Percentiles rank a stretch among this genome's conserved stretches.
Evolutionary conservation across 2,888 invertebrate genomes (phyloP).

Genomic region (Hypomecis punctinalis): DNA sequence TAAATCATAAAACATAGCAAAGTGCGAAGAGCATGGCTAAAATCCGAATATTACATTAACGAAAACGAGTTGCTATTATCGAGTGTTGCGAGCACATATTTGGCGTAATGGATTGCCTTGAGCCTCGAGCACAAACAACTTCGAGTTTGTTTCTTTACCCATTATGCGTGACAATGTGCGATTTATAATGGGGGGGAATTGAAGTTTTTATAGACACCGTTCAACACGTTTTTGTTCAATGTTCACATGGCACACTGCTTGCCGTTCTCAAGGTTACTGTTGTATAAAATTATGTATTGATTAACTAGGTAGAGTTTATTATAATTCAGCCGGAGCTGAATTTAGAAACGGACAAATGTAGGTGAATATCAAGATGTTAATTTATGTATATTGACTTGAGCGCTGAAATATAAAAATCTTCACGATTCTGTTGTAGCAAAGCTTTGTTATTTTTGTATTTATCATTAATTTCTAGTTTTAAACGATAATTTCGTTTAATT

Average conservation of each 20-base stretch:
- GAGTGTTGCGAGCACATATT: constrained; percentile 6
- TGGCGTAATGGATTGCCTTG: constrained; percentile 18
- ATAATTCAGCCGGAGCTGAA: neutral
- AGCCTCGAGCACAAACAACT: constrained; percentile 18
- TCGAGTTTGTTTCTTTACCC: constrained; percentile 23
- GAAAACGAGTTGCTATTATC: neutral
- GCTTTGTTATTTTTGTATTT: no score
- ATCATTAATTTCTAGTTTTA: no score
- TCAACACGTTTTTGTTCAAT: constrained; percentile 39
- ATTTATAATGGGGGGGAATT: constrained; percentile 38
- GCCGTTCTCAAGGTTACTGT: constrained; percentile 35
- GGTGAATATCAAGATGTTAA: no score
- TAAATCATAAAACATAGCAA: no score
- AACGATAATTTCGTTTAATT: no score
- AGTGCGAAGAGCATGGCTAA: neutral
- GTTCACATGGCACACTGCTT: constrained; percentile 36
- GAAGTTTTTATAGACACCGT: constrained; percentile 31
- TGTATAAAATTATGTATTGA: neutral
- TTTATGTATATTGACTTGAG: no score
- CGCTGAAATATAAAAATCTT: no score
- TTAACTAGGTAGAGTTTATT: neutral
- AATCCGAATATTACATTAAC: neutral
- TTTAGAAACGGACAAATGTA: no score
- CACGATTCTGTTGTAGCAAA: no score
- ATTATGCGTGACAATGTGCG: constrained; percentile 42